A percentile compares a stretch with the other conserved stretches of the same genome.
phyloP scores from a whole-genome alignment of 92 coral and sea anemone genomes.

The Umimayanthus kanabou region DNA sequence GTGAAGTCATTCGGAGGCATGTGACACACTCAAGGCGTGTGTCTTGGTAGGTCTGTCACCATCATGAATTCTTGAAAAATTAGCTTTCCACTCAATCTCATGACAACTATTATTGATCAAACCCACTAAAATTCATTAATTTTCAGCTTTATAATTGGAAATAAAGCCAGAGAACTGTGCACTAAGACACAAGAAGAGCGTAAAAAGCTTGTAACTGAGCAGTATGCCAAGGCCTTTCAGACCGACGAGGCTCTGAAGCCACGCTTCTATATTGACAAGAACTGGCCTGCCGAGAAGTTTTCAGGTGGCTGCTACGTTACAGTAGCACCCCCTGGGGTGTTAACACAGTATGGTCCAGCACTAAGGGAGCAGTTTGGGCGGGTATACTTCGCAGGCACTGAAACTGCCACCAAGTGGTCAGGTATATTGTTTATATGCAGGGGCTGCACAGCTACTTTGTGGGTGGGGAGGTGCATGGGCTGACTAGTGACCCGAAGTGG shows the following conservation, averaged over 20 bases:
- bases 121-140: not conserved
- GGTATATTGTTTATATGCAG: slow-evolving; percentile 46
- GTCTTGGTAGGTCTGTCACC: too few relatives aligned
- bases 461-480: too few relatives aligned
- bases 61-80: too few relatives aligned
- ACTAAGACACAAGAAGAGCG: slow-evolving; percentile 88
- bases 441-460: not conserved
- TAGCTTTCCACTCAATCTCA: not conserved
- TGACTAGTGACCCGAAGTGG: too few relatives aligned
- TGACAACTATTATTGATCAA: not conserved
- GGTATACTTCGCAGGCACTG: slow-evolving; percentile 96
- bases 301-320: slow-evolving; percentile 98
- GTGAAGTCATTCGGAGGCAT: too few relatives aligned
- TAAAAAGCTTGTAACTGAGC: slow-evolving; percentile 86
- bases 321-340: slow-evolving; percentile 85
- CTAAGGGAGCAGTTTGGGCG: slow-evolving; percentile 77
- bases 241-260: slow-evolving; percentile 89
- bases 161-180: slow-evolving; percentile 89
- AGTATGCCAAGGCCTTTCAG: slow-evolving; percentile 84
- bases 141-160: slow-evolving; percentile 77
- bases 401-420: slow-evolving; percentile 94
- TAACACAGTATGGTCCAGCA: slow-evolving; percentile 74
- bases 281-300: slow-evolving; percentile 99
- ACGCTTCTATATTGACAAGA: slow-evolving; percentile 86
- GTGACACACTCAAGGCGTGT: too few relatives aligned